Percentiles rank a stretch among this genome's conserved stretches.
phyloP scores from a whole-genome alignment of 64 coral and sea anemone species.

The Dendronephthya gigantea region DNA sequence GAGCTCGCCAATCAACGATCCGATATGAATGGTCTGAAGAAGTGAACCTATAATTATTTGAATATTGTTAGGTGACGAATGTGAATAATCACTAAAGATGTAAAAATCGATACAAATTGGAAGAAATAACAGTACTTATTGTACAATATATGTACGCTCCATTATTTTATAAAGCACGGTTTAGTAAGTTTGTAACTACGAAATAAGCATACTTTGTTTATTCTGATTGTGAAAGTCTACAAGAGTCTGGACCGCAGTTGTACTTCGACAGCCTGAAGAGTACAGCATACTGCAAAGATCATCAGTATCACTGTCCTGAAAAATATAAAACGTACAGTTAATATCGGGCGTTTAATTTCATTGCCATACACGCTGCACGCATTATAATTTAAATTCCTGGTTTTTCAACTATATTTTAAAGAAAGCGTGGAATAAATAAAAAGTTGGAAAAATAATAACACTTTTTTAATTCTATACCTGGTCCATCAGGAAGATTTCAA shows the following conservation, averaged over 20 bases:
- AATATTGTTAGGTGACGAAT: background rate
- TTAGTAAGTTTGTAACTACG: no score
- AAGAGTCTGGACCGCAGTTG: background rate
- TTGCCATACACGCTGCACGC: no score
- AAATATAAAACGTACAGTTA: background rate
- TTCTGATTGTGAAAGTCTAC: background rate
- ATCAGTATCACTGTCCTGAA: background rate
- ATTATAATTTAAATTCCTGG: no score
- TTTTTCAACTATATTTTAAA: no score
- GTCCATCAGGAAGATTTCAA: conserved; percentile 76
- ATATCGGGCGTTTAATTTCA: no score
- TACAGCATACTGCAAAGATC: background rate
- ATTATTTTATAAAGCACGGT: no score
- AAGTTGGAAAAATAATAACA: background rate
- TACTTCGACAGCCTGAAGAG: background rate
- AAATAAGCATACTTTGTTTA: background rate
- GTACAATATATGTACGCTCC: no score
- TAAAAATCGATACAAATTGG: no score
- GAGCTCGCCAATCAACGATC: conserved; percentile 30
- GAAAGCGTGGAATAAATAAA: background rate
- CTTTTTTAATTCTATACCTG: conserved; percentile 37
- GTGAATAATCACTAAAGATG: background rate
- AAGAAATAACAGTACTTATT: no score
- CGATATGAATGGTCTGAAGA: conserved; percentile 35
- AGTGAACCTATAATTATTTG: conserved; percentile 45